Percentiles rank a stretch among this genome's conserved stretches.
phyloP scores from a whole-genome alignment of 2,888 invertebrate species.

The Ectemnius lituratus region DNA sequence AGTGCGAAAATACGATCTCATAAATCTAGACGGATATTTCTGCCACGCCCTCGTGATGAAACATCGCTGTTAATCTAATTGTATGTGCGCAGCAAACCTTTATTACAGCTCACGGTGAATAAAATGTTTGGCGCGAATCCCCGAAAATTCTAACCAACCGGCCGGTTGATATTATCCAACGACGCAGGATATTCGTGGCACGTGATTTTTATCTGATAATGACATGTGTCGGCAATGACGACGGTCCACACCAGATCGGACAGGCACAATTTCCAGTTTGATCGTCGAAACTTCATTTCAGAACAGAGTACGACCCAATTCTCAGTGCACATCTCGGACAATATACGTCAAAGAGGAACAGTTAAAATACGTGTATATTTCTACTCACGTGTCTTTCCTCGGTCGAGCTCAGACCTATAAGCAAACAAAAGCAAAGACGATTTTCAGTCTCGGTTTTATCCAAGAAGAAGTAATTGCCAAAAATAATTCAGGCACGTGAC shows the following conservation, averaged over 20 bases:
- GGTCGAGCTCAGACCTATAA: slow-evolving; percentile 82
- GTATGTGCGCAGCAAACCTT: slow-evolving; percentile 46
- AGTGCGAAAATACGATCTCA: slow-evolving; percentile 37
- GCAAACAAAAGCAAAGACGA: slow-evolving; percentile 58
- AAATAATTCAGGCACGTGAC: slow-evolving; percentile 41
- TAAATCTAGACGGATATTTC: slow-evolving; percentile 44
- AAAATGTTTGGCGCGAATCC: slow-evolving; percentile 13
- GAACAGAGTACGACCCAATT: background rate
- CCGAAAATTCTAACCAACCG: slow-evolving; percentile 27
- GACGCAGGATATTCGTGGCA: slow-evolving; percentile 15
- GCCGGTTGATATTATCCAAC: slow-evolving; percentile 17
- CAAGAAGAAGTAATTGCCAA: slow-evolving; percentile 32
- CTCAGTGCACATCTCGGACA: background rate
- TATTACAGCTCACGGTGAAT: slow-evolving; percentile 46
- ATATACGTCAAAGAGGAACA: background rate
- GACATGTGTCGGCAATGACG: background rate
- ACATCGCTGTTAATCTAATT: slow-evolving; percentile 46
- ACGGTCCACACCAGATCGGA: no score
- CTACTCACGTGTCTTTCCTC: slow-evolving; percentile 84
- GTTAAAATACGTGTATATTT: slow-evolving; percentile 26
- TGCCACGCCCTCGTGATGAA: slow-evolving; percentile 41
- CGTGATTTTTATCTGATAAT: background rate
- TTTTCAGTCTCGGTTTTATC: slow-evolving; percentile 37
- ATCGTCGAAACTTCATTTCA: background rate
- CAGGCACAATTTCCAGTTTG: background rate